Percentiles rank a stretch among this genome's conserved stretches.
These are phyloP conservation scores for Garrulus glandarius DNA, from an alignment of 2,797 vertebrate species.

Conservation along the genomic window DNA sequence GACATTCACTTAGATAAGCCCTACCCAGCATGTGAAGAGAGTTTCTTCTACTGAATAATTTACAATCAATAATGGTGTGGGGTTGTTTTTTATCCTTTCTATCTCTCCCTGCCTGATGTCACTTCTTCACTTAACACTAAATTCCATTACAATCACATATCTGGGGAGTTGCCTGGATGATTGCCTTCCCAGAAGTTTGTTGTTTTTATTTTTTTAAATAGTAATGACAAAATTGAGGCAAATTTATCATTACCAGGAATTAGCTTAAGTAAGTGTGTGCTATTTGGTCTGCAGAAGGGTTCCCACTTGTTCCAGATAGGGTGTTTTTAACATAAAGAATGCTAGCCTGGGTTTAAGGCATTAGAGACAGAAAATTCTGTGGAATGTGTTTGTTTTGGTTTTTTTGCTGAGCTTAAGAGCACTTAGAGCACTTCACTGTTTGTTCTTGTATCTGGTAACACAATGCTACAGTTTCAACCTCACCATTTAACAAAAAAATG, in stretches of 20 bases:
- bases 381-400: not conserved
- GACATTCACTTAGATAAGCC: not conserved
- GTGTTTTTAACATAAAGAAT: not conserved
- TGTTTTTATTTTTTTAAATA: not conserved
- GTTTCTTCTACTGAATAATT: not conserved
- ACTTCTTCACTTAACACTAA: not conserved
- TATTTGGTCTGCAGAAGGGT: not conserved
- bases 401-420: accelerated
- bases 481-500: not conserved
- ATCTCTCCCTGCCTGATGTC: not conserved
- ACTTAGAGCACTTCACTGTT: not conserved
- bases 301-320: not conserved
- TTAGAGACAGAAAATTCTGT: not conserved
- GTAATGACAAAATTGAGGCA: not conserved
- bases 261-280: not conserved
- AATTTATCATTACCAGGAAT: not conserved
- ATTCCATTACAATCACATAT: not conserved
- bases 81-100: not conserved
- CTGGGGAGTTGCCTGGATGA: not conserved
- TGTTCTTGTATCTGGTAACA: not conserved
- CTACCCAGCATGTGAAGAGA: not conserved
- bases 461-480: not conserved
- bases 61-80: not conserved
- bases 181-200: not conserved
- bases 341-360: not conserved